phyloP scores from a whole-genome alignment of 2,888 invertebrate species.

The Rhamphomyia laevipes region DNA sequence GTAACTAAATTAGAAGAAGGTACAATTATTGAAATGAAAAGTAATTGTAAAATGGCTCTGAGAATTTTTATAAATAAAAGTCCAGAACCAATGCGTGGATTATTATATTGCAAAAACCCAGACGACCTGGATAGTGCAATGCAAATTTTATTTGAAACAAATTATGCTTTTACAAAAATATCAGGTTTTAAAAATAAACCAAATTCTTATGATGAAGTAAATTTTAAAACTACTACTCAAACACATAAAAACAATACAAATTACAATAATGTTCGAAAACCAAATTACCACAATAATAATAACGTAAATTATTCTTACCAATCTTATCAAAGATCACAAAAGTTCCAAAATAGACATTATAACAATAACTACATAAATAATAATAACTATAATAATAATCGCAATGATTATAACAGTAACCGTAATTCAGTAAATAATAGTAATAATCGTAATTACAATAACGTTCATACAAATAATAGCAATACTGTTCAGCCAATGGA shows the following conservation, averaged over 20 bases:
- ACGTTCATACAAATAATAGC: too few relatives aligned
- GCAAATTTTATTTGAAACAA: conserved; percentile 12
- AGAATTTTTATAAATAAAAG: conserved; percentile 9
- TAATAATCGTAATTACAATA: too few relatives aligned
- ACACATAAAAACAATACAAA: background rate
- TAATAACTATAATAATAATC: too few relatives aligned
- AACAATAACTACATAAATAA: too few relatives aligned
- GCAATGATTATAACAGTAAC: too few relatives aligned
- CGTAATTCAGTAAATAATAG: too few relatives aligned
- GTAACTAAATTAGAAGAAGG: conserved; percentile 8
- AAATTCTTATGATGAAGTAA: background rate
- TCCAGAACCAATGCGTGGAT: conserved; percentile 9
- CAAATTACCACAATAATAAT: too few relatives aligned
- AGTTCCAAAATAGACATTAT: too few relatives aligned
- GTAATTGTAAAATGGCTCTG: conserved; percentile 6
- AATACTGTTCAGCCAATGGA: too few relatives aligned
- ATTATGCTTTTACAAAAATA: too few relatives aligned
- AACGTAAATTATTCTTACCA: background rate
- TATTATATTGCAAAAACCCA: conserved; percentile 11
- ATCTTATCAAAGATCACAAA: too few relatives aligned
- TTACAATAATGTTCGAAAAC: too few relatives aligned
- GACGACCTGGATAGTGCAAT: conserved; percentile 10
- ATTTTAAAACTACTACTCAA: background rate
- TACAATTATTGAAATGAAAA: background rate
- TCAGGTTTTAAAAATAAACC: background rate